phyloP scores from a whole-genome alignment of 2,888 invertebrate species.

The Amphimallon solstitiale region DNA sequence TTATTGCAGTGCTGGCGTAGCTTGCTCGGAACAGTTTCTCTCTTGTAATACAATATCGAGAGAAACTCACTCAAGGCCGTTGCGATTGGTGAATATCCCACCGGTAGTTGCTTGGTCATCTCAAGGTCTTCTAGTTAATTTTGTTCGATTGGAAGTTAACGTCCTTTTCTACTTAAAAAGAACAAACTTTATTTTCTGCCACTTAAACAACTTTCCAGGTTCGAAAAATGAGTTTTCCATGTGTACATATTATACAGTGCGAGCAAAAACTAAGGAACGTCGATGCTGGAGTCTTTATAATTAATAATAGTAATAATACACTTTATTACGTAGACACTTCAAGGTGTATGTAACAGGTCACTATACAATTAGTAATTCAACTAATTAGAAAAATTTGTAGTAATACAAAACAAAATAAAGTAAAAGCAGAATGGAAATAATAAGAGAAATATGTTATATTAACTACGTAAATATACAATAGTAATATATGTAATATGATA shows the following conservation, averaged over 20 bases:
- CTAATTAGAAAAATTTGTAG: no score
- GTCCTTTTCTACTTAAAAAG: neutral
- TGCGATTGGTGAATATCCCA: slow-evolving; percentile 30
- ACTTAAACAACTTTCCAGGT: slow-evolving; percentile 4
- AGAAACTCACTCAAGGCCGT: slow-evolving; percentile 30
- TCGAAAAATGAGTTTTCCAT: slow-evolving; percentile 2
- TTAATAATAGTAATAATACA: no score
- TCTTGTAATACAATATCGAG: slow-evolving; percentile 20
- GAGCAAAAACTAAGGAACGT: no score
- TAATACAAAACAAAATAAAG: no score
- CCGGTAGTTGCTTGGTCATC: slow-evolving; percentile 33
- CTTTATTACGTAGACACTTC: no score
- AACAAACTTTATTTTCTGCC: neutral
- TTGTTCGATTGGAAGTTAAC: slow-evolving; percentile 25
- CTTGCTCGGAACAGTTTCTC: neutral
- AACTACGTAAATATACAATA: no score
- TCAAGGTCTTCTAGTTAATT: slow-evolving; percentile 26
- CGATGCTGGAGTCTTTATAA: neutral
- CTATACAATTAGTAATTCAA: no score
- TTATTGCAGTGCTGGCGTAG: neutral
- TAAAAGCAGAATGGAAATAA: no score
- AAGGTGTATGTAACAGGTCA: no score
- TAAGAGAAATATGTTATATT: no score
- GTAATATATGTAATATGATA: no score
- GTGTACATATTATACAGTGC: neutral